Base-by-base conservation (phyloP, 2,113 vertebrate genomes). In the Phodopus roborovskii region DNA sequence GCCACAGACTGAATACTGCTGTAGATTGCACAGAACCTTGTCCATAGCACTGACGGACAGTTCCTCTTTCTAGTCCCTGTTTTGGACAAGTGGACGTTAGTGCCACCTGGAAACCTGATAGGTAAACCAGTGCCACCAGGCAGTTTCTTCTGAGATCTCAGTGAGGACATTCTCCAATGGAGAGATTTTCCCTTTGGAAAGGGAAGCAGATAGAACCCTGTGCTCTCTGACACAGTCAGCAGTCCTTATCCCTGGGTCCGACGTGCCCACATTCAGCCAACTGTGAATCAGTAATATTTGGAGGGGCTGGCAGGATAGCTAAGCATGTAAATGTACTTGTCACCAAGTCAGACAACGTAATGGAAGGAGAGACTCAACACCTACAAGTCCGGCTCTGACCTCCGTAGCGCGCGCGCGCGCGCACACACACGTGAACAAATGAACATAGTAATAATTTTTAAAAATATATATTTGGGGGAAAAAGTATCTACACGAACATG, bases 101-200 rank as follows among this genome's bases (percentile, higher is more conserved):
- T 78, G 73, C 89, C 36, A 7, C 92, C 77, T 62, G 74, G 73
- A 90, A 96, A 81, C 33, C 26, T 22, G 45, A 85, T 70, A 48
- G 33, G 36, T 64, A 62, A 93, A 64, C 92, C 71, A 79, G 30
- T 13, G 26, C 92, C 33, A n/a, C 4, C 5, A 58, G 39, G 36
- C 42, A 88, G 16, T 26, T 81, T 84, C 90, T 56, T 4, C 4
- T 88, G 77, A 81, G 87, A 70, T 42, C 62, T 68, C 20, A 28
- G 16, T n/a, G 85, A 89, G 89, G 30, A 82, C 53, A 48, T 22
- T 77, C 78, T 88, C 66, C 45, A 17, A 5, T 16, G 24, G 64
- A 73, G 78, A 78, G 48, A 81, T n/a, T 2, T 68, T 91, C 77
- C 91, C 48, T 39, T 45, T 83, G 71, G 13, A 70, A 91, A 8